phyloP scores from a whole-genome alignment of 2,797 vertebrate genomes.

The Euthynnus affinis region DNA sequence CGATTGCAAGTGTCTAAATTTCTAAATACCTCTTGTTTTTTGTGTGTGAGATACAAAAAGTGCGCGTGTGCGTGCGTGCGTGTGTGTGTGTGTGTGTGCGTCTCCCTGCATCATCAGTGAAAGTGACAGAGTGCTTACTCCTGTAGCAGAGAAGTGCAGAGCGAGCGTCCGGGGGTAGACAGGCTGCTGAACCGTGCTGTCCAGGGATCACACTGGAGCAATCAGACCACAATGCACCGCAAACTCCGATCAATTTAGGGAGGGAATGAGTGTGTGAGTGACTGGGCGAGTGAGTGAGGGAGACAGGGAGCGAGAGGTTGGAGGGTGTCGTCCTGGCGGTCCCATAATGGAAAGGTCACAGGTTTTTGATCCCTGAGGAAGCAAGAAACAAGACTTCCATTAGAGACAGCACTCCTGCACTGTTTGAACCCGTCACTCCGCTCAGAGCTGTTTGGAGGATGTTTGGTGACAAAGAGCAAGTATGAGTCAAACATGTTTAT shows the following conservation, averaged over 20 bases:
- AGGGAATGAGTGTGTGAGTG: slow-evolving; percentile 10
- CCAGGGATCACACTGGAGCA: slow-evolving; percentile 63
- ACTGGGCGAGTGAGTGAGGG: background rate
- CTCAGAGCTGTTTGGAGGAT: background rate
- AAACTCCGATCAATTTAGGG: slow-evolving; percentile 57
- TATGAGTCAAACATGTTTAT: slow-evolving; percentile 11
- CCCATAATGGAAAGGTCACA: slow-evolving; percentile 61
- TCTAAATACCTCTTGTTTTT: background rate
- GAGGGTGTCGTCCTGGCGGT: background rate
- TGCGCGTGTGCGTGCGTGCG: slow-evolving; percentile 26
- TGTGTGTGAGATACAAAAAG: slow-evolving; percentile 7
- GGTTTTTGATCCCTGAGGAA: slow-evolving; percentile 61
- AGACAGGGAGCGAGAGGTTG: background rate
- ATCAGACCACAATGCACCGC: slow-evolving; percentile 54
- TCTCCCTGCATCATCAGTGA: slow-evolving; percentile 20
- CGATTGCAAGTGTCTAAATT: background rate
- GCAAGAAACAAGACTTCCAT: slow-evolving; percentile 62
- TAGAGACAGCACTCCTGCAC: slow-evolving; percentile 43
- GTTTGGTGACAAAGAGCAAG: slow-evolving; percentile 16
- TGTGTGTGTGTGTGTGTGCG: slow-evolving; percentile 25
- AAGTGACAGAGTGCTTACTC: slow-evolving; percentile 76
- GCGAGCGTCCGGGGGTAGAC: background rate
- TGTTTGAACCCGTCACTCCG: slow-evolving; percentile 21
- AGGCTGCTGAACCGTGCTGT: slow-evolving; percentile 23
- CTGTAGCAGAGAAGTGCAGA: slow-evolving; percentile 63